These are phyloP conservation scores for Anguilla pacifica DNA, from an alignment of 2,797 vertebrate genomes.

Conservation along the genomic window DNA sequence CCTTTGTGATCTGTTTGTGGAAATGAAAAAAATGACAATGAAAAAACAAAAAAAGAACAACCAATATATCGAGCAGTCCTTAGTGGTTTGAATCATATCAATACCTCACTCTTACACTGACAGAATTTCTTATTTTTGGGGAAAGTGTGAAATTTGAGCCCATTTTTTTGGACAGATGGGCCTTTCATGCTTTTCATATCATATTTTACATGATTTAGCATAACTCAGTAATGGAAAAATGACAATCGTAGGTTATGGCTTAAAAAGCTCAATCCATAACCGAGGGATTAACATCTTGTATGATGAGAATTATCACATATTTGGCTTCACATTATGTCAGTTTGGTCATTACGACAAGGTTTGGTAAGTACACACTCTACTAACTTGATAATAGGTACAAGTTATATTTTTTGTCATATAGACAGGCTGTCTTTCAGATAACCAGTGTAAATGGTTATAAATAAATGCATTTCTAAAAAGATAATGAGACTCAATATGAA, in stretches of 20 bases:
- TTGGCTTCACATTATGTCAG: neutral
- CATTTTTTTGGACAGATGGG: neutral
- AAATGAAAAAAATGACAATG: no score
- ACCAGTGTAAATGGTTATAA: no score
- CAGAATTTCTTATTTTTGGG: neutral
- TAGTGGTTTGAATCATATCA: no score
- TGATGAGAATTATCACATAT: neutral
- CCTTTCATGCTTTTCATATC: neutral
- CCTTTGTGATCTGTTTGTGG: no score
- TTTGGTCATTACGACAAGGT: neutral
- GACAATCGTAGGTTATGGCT: neutral
- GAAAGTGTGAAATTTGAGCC: no score
- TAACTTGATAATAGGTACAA: neutral
- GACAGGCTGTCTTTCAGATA: neutral
- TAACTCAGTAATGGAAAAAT: neutral
- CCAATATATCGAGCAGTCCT: no score
- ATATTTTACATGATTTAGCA: neutral
- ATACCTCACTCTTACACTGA: neutral
- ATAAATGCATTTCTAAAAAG: neutral
- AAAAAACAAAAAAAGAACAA: no score
- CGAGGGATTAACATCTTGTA: neutral
- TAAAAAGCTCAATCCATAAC: neutral
- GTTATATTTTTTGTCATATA: neutral
- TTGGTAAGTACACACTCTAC: neutral
- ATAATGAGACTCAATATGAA: neutral